Evolutionary conservation across 2,888 invertebrate genomes (phyloP), one percentile per base, ranked within the genome.

Genomic region (Drosophila rellima): DNA sequence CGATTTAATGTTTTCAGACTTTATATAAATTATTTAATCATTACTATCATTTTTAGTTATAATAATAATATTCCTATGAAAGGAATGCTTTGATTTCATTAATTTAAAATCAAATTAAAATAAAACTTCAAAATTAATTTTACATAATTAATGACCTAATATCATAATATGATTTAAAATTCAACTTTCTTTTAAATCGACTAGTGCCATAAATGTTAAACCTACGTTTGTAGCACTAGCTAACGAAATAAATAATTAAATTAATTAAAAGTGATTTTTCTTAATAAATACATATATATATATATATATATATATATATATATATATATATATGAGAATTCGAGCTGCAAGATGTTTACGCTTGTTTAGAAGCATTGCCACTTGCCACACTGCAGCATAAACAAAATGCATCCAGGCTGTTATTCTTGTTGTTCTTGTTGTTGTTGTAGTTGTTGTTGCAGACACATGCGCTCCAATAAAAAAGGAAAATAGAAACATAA

Each of bases 401-500:
- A 64, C 82, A 78, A 63, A 57, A 48, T 40, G 66, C 63, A 61
- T 47, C 44, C 26, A 42, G 37, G 39, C 50, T 42, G 74, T 26
- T 48, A 20, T 8, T 47, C 35, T 29, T 40, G 37, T 23, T 54
- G 17, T 18, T 48, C 17, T 20, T 39, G 18, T 10, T 29, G 39
- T 26, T 60, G 29, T 17, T 50, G 20, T 31, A 63, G 57, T 29
- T 68, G 62, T 45, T 62, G 73, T 20, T 64, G 74, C 57, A 39
- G 60, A 59, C 55, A 70, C 79, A 74, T 74, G 78, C 54, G 26
- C 71, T 70, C 40, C 83, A 83, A 88, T 83, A 83, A 88, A 83
- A 88, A 84, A 79, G 72, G 77, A 81, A 87, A 88, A 88, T 80
- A 74, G 87, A 81, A 76, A 76, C 86, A 89, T 89, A 87, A 87